Evolutionary conservation across 2,797 vertebrate species (phyloP), one percentile per base, ranked within the genome.

Genomic region (Cetoscarus ocellatus): DNA sequence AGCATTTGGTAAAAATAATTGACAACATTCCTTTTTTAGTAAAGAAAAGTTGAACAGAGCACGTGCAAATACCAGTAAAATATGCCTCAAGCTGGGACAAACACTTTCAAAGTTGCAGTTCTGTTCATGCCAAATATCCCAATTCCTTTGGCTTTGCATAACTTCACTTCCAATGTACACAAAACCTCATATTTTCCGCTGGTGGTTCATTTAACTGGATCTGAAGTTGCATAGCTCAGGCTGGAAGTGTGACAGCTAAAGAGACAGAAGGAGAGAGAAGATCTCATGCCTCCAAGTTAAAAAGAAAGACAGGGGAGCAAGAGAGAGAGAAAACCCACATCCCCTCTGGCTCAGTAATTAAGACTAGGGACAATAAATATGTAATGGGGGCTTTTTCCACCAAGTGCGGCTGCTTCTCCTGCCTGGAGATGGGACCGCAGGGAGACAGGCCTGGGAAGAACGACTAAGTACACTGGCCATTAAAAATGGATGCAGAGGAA

Each of bases 341-440:
- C 72, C 80, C 71, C 70, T 85, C 76, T 80, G 77, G 85, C 88
- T 92, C 75, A 84, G 90, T 90, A 92, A 92, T 91, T 92, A 91
- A 91, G 90, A 91, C 83, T 80, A 65, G 80, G 88, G 81, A 84
- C 80, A 88, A 91, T 93, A 92, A 93, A 93, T 92, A 92, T 89
- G 82, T 92, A 90, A 93, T 92, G 86, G 83, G 79, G 80, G 81
- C 88, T 91, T 91, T 91, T 93, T 92, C 81, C 80, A 87, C 75
- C 81, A 80, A 86, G 85, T 72, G 86, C 73, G 38, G 73, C 81
- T 75, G 79, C 71, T 45, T 85, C 71, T 88, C 70, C 83, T 82
- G 80, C 85, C 74, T 75, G 76, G 82, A 87, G 90, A 92, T 87
- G 86, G 85, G 78, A 82, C 89, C 61, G 55, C 52, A 45, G 88